Base-by-base conservation (phyloP, 1,140 invertebrate species). In the Philaenus spumarius region DNA sequence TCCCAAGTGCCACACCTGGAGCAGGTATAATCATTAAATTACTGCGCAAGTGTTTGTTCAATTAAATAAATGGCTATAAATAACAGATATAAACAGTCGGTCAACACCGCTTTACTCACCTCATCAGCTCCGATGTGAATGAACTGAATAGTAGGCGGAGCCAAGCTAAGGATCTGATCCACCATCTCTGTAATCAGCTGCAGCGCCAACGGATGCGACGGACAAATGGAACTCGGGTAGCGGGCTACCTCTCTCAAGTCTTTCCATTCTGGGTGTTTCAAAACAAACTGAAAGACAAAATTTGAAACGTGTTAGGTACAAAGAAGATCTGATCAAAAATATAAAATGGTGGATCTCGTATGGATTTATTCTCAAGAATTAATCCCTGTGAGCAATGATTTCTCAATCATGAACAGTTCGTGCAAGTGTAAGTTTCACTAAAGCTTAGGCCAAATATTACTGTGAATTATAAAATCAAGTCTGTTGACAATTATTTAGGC, bases 111-210 rank as follows among this genome's bases (percentile, higher is more conserved):
- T n/a, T 1, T 17, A 55, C 51, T 40, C 62, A 68, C 84, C 74
- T 92, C 88, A 69, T 92, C 88, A 46, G 84, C 86, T n/a, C 88
- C 89, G 57, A 92, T 85, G 64, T 92, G 88, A 7, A 92, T 67
- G 64, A 85, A 84, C 43, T 83, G 80, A 30, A 87, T 76, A 15
- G 39, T 4, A 17, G 58, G 75, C 0, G 79, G 77, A 69, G 82
- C 78, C 60, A 78, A 75, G 6, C 62, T 66, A 30, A 86, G 80
- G 30, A 79, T 75, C 64, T 80, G 78, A 19, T 65, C 60, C 47
- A 88, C 78, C 68, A 89, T 77, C 15, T 77, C 72, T 58, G 78
- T 77, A 2, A 87, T 73, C 17, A 86, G 62, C 23, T 71, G 69
- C 30, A 85, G 63, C 2, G 83, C 79, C 58, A 80, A 82, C 62